Conservation (phyloP, 1,140 invertebrate species). For the Cotesia glomerata region DNA sequence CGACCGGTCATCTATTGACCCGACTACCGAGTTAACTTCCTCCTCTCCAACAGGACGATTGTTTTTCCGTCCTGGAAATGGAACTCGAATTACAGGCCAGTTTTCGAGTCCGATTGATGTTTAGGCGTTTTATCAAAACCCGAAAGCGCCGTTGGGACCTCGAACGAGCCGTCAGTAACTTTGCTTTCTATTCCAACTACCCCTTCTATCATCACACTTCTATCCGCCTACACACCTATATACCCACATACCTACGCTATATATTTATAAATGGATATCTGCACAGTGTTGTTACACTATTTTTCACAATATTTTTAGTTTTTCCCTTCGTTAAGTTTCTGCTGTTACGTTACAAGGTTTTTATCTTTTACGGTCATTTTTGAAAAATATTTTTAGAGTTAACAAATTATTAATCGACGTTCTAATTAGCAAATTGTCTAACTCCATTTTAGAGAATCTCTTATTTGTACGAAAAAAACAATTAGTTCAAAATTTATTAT, state of each 20-base stretch:
- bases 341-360: no score
- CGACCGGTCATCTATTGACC: constrained; percentile 60
- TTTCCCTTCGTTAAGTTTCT: no score
- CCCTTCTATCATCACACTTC: background rate
- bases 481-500: no score
- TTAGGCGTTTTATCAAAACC: constrained; percentile 57
- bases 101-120: constrained; percentile 63
- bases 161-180: constrained; percentile 14
- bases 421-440: no score
- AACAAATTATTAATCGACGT: no score
- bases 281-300: background rate
- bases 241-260: background rate
- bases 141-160: constrained; percentile 40
- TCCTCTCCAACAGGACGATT: constrained; percentile 46
- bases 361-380: no score
- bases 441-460: no score
- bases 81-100: constrained; percentile 59
- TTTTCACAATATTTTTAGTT: background rate
- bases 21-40: constrained; percentile 43
- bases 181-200: constrained; percentile 32
- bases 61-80: constrained; percentile 45
- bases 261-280: background rate
- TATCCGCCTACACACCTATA: background rate
- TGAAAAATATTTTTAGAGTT: no score
- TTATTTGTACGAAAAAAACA: no score